Evolutionary conservation across 1,140 invertebrate species (phyloP).

Genomic region (Musca vetustissima): DNA sequence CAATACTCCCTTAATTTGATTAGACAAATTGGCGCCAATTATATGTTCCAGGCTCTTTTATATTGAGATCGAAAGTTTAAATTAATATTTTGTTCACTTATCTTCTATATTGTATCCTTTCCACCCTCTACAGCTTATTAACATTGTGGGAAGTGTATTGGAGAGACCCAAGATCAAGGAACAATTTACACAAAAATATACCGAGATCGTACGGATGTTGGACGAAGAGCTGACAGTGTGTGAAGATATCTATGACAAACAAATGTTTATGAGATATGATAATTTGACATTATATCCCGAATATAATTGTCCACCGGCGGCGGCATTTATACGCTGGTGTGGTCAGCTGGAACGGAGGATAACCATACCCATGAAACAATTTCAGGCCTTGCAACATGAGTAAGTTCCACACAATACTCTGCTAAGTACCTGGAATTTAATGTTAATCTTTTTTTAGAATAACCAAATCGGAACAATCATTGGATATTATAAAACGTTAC

Average conservation of each 20-base stretch:
- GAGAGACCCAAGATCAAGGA: constrained; percentile 84
- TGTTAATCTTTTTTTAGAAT: constrained; percentile 56
- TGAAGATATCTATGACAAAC: constrained; percentile 65
- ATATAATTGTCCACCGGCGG: constrained; percentile 78
- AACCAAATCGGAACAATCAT: constrained; percentile 60
- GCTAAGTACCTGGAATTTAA: neutral
- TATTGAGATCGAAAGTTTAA: too few relatives aligned
- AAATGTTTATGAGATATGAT: constrained; percentile 63
- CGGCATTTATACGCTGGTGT: constrained; percentile 82
- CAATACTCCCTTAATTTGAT: too few relatives aligned
- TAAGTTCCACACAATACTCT: constrained; percentile 56
- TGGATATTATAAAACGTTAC: constrained; percentile 62
- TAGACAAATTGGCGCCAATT: too few relatives aligned
- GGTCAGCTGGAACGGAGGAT: constrained; percentile 76
- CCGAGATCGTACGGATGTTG: constrained; percentile 75
- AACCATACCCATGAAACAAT: constrained; percentile 68
- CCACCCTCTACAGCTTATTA: too few relatives aligned
- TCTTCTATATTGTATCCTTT: too few relatives aligned
- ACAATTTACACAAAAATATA: constrained; percentile 83
- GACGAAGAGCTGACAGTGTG: constrained; percentile 70
- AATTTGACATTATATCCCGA: constrained; percentile 70
- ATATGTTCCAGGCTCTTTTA: too few relatives aligned
- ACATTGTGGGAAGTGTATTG: constrained; percentile 82
- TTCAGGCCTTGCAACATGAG: constrained; percentile 75
- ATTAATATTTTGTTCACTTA: too few relatives aligned